Conservation (phyloP, 2,797 vertebrate species). For the Sebastes glaucus region DNA sequence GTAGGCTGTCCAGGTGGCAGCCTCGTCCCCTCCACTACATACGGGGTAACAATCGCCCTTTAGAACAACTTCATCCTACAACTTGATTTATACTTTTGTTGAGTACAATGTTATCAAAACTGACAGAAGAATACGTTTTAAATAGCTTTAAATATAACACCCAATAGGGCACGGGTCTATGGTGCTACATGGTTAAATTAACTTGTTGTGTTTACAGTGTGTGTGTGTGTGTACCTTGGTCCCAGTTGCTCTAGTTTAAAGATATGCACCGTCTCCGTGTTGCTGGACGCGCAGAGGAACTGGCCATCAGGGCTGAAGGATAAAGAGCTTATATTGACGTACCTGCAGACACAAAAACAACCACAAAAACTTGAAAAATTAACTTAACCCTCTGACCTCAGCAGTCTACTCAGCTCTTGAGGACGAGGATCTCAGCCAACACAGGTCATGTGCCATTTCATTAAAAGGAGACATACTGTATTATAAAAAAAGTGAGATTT, state of each 20-base stretch:
- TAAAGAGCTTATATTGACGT: slow-evolving; percentile 93
- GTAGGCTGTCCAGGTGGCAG: slow-evolving; percentile 94
- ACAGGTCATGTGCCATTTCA: neutral
- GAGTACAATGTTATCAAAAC: neutral
- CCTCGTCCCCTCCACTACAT: slow-evolving; percentile 86
- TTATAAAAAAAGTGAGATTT: too few relatives aligned
- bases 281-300: slow-evolving; percentile 95
- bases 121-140: neutral
- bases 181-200: too few relatives aligned
- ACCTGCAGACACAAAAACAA: slow-evolving; percentile 79
- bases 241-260: slow-evolving; percentile 91
- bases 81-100: neutral
- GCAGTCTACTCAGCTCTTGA: neutral
- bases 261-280: slow-evolving; percentile 96
- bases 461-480: too few relatives aligned
- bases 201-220: neutral
- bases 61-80: neutral
- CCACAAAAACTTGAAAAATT: neutral
- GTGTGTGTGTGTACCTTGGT: slow-evolving; percentile 58
- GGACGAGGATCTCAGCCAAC: neutral
- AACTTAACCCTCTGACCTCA: neutral
- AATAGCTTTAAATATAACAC: neutral
- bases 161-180: neutral
- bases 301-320: slow-evolving; percentile 94
- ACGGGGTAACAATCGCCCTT: neutral